Percentiles rank a stretch among this genome's conserved stretches.
Conservation (phyloP, 2,888 invertebrate genomes). For the Timema cristinae region DNA sequence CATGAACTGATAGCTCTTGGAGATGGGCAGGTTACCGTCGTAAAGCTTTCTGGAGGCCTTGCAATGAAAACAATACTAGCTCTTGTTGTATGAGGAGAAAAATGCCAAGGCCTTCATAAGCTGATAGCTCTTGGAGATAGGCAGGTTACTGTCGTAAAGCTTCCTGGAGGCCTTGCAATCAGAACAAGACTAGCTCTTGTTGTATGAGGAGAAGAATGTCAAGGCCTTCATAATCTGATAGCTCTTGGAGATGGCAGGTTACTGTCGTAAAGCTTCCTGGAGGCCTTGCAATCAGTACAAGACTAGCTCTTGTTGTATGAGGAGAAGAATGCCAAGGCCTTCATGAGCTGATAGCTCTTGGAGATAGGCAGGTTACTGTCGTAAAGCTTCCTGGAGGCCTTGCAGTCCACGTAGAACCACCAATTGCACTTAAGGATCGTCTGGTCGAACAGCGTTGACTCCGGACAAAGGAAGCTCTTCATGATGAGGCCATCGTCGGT, state of each 20-base stretch:
- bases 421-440: slow-evolving; percentile 88
- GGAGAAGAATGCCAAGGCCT: slow-evolving; percentile 83
- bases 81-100: slow-evolving; percentile 71
- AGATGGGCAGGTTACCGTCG: slow-evolving; percentile 86
- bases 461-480: slow-evolving; percentile 88
- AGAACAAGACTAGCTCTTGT: no score
- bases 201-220: no score
- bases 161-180: slow-evolving; percentile 74
- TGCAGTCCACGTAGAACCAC: slow-evolving; percentile 93
- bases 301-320: slow-evolving; percentile 61
- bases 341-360: slow-evolving; percentile 88
- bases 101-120: slow-evolving; percentile 86
- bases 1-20: slow-evolving; percentile 88
- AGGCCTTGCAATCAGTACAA: neutral
- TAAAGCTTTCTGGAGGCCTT: slow-evolving; percentile 74
- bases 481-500: slow-evolving; percentile 85
- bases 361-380: slow-evolving; percentile 88
- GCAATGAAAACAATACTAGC: slow-evolving; percentile 93
- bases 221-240: neutral
- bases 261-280: neutral
- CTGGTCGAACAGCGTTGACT: slow-evolving; percentile 87
- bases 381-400: slow-evolving; percentile 71
- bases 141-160: slow-evolving; percentile 84
- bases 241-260: neutral
- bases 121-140: slow-evolving; percentile 87